Evolutionary conservation across 2,888 invertebrate species (phyloP).

Genomic region (Listrodromus nycthemerus): DNA sequence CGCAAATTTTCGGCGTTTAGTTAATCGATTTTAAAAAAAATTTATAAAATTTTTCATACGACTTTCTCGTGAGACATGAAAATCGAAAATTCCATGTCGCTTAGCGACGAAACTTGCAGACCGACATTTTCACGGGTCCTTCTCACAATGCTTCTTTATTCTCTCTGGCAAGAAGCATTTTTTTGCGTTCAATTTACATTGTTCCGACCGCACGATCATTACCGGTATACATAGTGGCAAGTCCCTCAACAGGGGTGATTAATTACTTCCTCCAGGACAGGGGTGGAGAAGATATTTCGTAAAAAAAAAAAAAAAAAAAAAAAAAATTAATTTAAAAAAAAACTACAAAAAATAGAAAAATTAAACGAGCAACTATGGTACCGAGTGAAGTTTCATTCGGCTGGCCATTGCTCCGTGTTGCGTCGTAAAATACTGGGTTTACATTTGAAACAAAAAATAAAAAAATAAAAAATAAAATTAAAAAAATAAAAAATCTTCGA

Average conservation of each 20-base stretch:
- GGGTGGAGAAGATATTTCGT: neutral
- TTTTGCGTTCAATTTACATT: constrained; percentile 13
- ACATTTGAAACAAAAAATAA: neutral
- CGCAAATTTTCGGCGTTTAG: neutral
- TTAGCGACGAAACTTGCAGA: no score
- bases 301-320: neutral
- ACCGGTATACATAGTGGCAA: neutral
- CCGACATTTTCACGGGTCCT: no score
- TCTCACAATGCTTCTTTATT: no score
- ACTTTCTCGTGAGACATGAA: no score
- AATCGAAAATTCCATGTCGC: no score
- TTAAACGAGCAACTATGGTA: neutral
- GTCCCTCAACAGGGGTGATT: neutral
- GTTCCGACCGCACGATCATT: constrained; percentile 1
- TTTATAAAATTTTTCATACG: no score
- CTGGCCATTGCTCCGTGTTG: neutral
- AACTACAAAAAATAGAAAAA: neutral
- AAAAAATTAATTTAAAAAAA: neutral
- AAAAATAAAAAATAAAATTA: neutral
- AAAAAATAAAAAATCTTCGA: constrained; percentile 15
- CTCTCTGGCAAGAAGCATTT: no score
- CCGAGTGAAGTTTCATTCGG: constrained; percentile 20
- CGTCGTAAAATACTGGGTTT: constrained; percentile 2
- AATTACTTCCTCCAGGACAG: neutral
- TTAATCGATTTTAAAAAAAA: no score